These are phyloP conservation scores for Pristionchus japonicus DNA, from an alignment of 2,888 invertebrate genomes.

Conservation along the genomic window DNA sequence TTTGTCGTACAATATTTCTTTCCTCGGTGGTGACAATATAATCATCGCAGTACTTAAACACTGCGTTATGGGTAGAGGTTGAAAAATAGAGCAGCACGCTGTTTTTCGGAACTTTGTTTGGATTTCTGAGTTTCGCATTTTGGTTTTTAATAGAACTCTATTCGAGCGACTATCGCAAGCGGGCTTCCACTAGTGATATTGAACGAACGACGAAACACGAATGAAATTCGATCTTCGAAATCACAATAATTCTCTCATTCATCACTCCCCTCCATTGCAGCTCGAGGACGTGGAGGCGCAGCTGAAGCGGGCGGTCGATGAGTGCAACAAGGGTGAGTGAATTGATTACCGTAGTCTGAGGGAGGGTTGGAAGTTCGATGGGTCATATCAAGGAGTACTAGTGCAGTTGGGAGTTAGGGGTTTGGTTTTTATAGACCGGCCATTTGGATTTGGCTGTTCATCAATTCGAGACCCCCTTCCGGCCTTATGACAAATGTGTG, in stretches of 20 bases:
- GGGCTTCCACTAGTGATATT: neutral
- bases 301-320: constrained; percentile 46
- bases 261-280: constrained; percentile 41
- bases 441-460: too few species aligned
- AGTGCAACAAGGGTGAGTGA: constrained; percentile 32
- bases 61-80: neutral
- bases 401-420: too few species aligned
- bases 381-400: too few species aligned
- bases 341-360: neutral
- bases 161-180: neutral
- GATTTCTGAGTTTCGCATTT: neutral
- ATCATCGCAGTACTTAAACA: neutral
- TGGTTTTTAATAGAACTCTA: neutral
- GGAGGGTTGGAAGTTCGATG: neutral
- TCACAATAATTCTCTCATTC: neutral
- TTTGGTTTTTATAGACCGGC: too few species aligned
- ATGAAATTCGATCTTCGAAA: neutral
- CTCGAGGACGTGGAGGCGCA: constrained; percentile 47
- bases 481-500: too few species aligned
- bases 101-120: neutral
- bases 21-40: too few species aligned
- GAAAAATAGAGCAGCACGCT: neutral
- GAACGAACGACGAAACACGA: neutral
- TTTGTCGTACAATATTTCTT: too few species aligned
- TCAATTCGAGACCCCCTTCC: too few species aligned